Percentiles rank a stretch among this genome's conserved stretches.
Evolutionary conservation across 2,113 vertebrate genomes (phyloP).

Genomic region (Podilymbus podiceps): DNA sequence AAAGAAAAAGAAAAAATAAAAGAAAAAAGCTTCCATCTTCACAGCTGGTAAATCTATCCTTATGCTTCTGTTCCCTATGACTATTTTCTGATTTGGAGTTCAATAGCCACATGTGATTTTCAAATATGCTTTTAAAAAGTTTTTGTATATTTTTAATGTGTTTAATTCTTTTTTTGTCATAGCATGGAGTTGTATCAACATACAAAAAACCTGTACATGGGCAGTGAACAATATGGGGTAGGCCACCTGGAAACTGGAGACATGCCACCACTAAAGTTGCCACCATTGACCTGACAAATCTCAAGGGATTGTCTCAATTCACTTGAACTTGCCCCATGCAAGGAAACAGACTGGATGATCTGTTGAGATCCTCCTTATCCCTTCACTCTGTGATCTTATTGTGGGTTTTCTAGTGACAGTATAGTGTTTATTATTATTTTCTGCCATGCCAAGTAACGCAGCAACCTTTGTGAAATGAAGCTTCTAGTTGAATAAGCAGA

Average conservation of each 20-base stretch:
- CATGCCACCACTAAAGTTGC: not conserved
- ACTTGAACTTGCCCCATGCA: not conserved
- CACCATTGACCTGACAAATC: not conserved
- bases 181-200: not conserved
- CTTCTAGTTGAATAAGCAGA: conserved; percentile 13
- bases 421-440: not conserved
- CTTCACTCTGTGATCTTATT: not conserved
- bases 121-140: not conserved
- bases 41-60: not conserved
- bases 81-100: not conserved
- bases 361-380: not conserved
- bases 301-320: not conserved
- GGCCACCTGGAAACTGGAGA: not conserved
- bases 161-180: not conserved
- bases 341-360: not conserved
- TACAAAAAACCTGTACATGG: not conserved
- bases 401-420: not conserved
- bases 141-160: not conserved
- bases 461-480: not conserved
- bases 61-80: not conserved
- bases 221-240: not conserved
- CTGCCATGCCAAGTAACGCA: not conserved
- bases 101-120: not conserved
- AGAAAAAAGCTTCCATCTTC: not conserved
- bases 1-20: not conserved